Evolutionary conservation across 2,113 vertebrate genomes (phyloP).

Genomic region (Tychaedon coryphoeus): DNA sequence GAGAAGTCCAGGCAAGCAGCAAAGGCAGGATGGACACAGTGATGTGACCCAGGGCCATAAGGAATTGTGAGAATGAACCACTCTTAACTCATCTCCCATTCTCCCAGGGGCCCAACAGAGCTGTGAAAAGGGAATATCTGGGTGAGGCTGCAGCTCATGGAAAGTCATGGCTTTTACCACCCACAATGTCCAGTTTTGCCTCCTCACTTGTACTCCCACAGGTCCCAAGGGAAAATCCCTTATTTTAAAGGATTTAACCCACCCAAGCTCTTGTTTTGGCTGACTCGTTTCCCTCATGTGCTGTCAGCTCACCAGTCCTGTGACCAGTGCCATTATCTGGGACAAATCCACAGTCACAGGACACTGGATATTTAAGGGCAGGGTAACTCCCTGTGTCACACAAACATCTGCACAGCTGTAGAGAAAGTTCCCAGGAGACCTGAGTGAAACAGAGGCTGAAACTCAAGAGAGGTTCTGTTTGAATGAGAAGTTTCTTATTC

Average conservation of each 20-base stretch:
- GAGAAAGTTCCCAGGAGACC: not conserved
- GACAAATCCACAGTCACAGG: not conserved
- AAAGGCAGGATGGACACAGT: not conserved
- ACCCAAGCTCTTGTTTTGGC: not conserved
- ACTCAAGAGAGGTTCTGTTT: not conserved
- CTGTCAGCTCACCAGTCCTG: not conserved
- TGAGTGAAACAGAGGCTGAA: not conserved
- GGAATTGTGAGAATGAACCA: not conserved
- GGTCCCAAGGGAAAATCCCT: not conserved
- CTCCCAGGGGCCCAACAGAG: not conserved
- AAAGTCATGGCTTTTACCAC: not conserved
- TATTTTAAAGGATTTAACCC: not conserved
- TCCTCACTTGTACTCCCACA: not conserved
- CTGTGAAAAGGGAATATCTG: not conserved
- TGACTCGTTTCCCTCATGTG: not conserved
- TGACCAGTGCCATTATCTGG: not conserved
- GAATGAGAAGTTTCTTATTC: not conserved
- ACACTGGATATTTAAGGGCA: not conserved
- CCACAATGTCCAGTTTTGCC: fast-evolving
- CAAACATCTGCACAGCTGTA: not conserved
- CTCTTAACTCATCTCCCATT: not conserved
- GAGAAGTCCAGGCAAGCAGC: not conserved
- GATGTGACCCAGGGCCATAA: fast-evolving
- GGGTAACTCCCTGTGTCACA: not conserved
- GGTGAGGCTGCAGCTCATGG: not conserved